A percentile compares a stretch with the other conserved stretches of the same genome.
Conservation (phyloP, 1,140 invertebrate genomes). For the Tetragnatha versicolor region DNA sequence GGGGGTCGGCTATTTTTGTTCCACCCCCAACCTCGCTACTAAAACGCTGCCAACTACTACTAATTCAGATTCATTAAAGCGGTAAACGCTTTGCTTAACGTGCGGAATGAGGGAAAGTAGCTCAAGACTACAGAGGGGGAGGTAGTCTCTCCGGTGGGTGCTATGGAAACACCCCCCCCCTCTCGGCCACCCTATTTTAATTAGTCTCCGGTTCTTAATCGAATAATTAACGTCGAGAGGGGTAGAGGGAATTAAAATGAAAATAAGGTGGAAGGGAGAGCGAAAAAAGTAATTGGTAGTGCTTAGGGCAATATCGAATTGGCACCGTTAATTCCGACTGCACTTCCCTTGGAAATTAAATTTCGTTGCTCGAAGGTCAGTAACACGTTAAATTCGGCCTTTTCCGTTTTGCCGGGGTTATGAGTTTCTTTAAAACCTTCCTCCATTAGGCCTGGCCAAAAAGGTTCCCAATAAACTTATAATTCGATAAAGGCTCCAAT, state of each 20-base stretch:
- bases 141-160: neutral
- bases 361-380: no score
- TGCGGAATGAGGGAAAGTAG: constrained; percentile 20
- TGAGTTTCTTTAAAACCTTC: no score
- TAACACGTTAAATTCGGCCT: no score
- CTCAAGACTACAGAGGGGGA: neutral
- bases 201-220: constrained; percentile 51
- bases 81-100: constrained; percentile 49
- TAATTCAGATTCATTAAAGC: constrained; percentile 54
- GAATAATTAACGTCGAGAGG: constrained; percentile 48
- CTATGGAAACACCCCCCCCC: constrained; percentile 25
- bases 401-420: no score
- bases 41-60: constrained; percentile 43
- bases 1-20: constrained; percentile 30
- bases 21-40: constrained; percentile 3
- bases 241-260: constrained; percentile 44
- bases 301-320: constrained; percentile 30
- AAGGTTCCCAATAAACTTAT: no score
- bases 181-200: constrained; percentile 36
- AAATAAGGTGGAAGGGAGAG: constrained; percentile 16
- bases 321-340: no score
- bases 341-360: no score
- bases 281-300: constrained; percentile 28
- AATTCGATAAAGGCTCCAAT: no score
- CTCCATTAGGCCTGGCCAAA: no score